Conservation (phyloP, 2,113 vertebrate genomes). For the Nettapus auritus region DNA sequence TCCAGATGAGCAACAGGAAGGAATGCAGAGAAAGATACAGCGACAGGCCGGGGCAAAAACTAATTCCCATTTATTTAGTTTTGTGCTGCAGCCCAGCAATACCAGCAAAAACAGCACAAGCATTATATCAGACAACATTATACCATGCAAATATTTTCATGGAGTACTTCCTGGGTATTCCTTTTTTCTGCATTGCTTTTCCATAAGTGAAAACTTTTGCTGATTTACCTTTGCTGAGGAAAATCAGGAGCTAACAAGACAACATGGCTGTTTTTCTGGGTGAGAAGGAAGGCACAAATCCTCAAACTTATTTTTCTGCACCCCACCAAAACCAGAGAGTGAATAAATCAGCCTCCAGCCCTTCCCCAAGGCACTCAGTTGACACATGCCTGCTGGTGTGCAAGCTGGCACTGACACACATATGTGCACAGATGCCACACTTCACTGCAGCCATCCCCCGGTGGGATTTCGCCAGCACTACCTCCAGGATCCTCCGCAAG, state of each 20-base stretch:
- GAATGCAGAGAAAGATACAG: neutral
- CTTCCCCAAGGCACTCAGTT: neutral
- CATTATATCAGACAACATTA: neutral
- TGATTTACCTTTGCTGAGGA: neutral
- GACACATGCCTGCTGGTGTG: neutral
- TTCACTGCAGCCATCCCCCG: neutral
- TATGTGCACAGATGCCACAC: fast-evolving
- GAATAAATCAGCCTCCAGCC: neutral
- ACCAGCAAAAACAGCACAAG: neutral
- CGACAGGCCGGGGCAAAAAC: neutral
- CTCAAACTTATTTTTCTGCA: neutral
- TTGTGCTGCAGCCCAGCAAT: neutral
- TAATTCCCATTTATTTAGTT: neutral
- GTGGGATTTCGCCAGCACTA: neutral
- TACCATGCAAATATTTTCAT: neutral
- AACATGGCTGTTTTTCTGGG: neutral
- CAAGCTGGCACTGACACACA: neutral
- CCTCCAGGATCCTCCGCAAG: neutral
- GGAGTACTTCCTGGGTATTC: neutral
- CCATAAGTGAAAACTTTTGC: neutral
- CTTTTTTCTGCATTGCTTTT: neutral
- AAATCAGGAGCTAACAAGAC: neutral
- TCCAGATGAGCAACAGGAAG: neutral
- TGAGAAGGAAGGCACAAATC: neutral
- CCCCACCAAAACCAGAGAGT: neutral